Percentiles rank a stretch among this genome's conserved stretches.
Conservation (phyloP, 2,113 vertebrate genomes). For the Setophaga coronata region DNA sequence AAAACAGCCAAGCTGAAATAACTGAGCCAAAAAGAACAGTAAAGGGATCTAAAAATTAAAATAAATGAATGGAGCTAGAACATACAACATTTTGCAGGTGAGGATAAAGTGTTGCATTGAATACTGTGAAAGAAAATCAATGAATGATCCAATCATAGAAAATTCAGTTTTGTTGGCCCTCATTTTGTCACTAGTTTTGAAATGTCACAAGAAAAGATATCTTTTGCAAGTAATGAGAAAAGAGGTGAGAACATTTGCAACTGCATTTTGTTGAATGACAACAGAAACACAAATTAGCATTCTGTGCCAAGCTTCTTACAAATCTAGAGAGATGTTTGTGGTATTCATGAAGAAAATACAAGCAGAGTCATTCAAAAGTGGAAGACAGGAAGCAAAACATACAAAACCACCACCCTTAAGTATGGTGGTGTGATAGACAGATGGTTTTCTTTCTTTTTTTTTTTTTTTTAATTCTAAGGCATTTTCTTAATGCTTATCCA, state of each 20-base stretch:
- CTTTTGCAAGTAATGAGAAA: not conserved
- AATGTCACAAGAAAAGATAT: not conserved
- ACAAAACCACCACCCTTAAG: not conserved
- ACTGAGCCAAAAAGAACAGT: not conserved
- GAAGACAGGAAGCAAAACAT: not conserved
- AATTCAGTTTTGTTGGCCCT: not conserved
- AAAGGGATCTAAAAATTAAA: not conserved
- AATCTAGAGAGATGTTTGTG: not conserved
- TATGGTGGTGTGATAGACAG: not conserved
- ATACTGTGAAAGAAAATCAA: not conserved
- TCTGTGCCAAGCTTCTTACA: not conserved
- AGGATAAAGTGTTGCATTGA: not conserved
- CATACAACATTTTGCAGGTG: not conserved
- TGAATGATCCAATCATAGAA: not conserved
- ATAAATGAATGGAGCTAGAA: not conserved
- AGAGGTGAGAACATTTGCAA: not conserved
- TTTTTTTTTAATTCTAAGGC: not conserved
- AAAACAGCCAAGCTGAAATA: not conserved
- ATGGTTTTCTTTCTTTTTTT: not conserved
- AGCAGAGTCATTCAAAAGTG: not conserved
- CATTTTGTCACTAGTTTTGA: not conserved
- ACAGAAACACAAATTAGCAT: not conserved
- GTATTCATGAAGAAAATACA: not conserved
- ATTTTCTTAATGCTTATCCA: not conserved
- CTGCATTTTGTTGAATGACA: not conserved